These are phyloP conservation scores for Perca fluviatilis DNA, from an alignment of 2,113 vertebrate species.

Conservation along the genomic window DNA sequence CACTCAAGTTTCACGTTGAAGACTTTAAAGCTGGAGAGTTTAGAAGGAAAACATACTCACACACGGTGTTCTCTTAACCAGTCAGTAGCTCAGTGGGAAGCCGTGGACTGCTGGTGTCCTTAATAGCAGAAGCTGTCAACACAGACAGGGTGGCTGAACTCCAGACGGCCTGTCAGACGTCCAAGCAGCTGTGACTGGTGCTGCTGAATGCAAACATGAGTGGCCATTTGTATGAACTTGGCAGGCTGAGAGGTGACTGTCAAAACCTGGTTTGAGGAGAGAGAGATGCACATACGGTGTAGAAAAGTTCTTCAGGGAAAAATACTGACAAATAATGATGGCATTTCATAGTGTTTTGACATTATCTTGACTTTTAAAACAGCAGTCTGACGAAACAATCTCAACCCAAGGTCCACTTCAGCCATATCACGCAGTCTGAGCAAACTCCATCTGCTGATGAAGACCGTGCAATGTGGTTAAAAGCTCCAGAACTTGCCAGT, in stretches of 20 bases:
- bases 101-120: slow-evolving; percentile 55
- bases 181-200: slow-evolving; percentile 67
- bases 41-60: slow-evolving; percentile 26
- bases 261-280: slow-evolving; percentile 48
- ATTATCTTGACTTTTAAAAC: slow-evolving; percentile 10
- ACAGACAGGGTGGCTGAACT: slow-evolving; percentile 72
- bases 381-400: slow-evolving; percentile 11
- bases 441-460: background rate
- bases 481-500: background rate
- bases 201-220: slow-evolving; percentile 75
- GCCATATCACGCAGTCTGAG: background rate
- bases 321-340: slow-evolving; percentile 16
- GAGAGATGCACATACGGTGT: slow-evolving; percentile 10
- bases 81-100: slow-evolving; percentile 59
- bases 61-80: slow-evolving; percentile 41
- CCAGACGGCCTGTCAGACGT: slow-evolving; percentile 73
- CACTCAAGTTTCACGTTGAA: slow-evolving; percentile 8
- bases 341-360: slow-evolving; percentile 22
- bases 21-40: slow-evolving; percentile 27
- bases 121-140: slow-evolving; percentile 76
- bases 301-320: slow-evolving; percentile 28
- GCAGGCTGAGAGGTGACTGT: slow-evolving; percentile 71
- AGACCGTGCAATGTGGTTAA: background rate
- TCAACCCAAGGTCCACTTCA: slow-evolving; percentile 9
- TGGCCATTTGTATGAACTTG: slow-evolving; percentile 73